A percentile compares a stretch with the other conserved stretches of the same genome.
Conservation (phyloP, 2,113 vertebrate genomes). For the Paraplagusia blochii region DNA sequence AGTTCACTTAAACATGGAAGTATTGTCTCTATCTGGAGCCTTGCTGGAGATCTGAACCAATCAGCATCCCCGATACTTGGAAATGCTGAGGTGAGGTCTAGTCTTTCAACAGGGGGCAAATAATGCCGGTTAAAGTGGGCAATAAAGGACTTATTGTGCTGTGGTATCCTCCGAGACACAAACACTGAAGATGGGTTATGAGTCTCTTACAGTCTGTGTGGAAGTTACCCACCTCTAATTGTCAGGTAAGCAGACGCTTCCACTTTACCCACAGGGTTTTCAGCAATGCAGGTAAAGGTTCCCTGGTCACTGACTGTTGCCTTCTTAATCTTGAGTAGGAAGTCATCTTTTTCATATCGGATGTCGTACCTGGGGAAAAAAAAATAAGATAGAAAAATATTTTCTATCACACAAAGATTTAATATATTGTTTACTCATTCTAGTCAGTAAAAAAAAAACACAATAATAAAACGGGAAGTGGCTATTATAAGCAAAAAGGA, state of each 20-base stretch:
- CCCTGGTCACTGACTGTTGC: conserved; percentile 86
- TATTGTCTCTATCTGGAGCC: conserved; percentile 61
- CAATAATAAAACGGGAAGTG: no score
- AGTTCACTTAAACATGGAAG: conserved; percentile 51
- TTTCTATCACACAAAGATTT: conserved; percentile 6
- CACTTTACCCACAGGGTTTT: conserved; percentile 93
- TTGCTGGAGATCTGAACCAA: conserved; percentile 57
- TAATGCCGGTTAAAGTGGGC: conserved; percentile 57
- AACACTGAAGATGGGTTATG: conserved; percentile 45
- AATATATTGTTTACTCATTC: no score
- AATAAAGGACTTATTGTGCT: conserved; percentile 63
- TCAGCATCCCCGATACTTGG: conserved; percentile 48
- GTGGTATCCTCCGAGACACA: conserved; percentile 45
- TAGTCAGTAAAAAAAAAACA: conserved; percentile 3
- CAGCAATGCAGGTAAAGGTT: conserved; percentile 88
- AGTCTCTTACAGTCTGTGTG: conserved; percentile 36
- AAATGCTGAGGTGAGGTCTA: conserved; percentile 37
- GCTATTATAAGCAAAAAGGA: conserved; percentile 11
- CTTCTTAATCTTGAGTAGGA: conserved; percentile 91
- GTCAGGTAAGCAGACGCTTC: conserved; percentile 92
- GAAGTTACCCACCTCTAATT: conserved; percentile 87
- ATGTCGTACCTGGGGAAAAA: conserved; percentile 85
- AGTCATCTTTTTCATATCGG: conserved; percentile 94
- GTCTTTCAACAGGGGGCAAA: conserved; percentile 57
- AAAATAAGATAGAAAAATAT: neutral